Evolutionary conservation across 2,888 invertebrate genomes (phyloP), one percentile per base, ranked within the genome.

Genomic region (Epinotia bilunana): DNA sequence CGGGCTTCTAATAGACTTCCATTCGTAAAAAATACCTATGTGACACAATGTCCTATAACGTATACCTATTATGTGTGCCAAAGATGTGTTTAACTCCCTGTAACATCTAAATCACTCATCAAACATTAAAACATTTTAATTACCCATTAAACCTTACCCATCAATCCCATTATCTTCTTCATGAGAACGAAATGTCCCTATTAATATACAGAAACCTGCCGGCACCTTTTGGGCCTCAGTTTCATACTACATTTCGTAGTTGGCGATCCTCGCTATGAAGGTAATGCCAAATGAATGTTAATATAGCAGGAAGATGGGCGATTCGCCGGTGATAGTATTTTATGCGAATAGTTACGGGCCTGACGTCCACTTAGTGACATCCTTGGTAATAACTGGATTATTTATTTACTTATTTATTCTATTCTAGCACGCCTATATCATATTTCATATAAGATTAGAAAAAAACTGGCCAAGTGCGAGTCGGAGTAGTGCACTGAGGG

Each of bases 271-370:
- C 9, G 12, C 33, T 55, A 6, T 33, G 46, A 11, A 64, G 72
- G 39, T 64, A 72, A 72, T 72, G 64, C 20, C 39, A 62, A 64
- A 64, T 72, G 72, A 72, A 63, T 57, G 43, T 63, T 55, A 57
- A 72, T 64, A 72, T 72, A 63, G 12, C 23, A 20, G 63, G 23
- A 20, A 18, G 63, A 64, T 58, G 64, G 72, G 43, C 63, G 55
- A 72, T 72, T 43, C 23, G 28, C 13, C 23, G 72, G 72, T 64
- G 72, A 72, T 72, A 64, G 57, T 46, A 64, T 72, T 64, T 72
- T 64, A 72, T 72, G 72, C 16, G 46, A 58, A 63, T 72, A 72
- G 46, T 60, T 49, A 49, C 23, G 28, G 72, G 72, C 20, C 39
- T 13, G 4, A 7, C 46, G 46, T 57, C 23, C 62, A 63, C 61